phyloP scores from a whole-genome alignment of 1,140 invertebrate species.

The Ladona fulva region DNA sequence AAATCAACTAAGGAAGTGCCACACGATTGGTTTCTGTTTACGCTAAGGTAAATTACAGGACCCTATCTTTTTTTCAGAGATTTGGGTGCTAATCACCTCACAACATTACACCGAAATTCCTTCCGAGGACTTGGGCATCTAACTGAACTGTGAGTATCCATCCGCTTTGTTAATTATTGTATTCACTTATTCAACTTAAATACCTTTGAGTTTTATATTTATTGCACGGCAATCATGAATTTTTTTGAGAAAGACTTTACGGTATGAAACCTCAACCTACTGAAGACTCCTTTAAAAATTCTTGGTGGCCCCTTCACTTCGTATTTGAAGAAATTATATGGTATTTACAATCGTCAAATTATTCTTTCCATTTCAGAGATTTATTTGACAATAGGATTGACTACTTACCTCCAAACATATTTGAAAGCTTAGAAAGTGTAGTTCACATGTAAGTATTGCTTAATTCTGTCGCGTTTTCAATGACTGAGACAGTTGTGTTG shows the following conservation, averaged over 20 bases:
- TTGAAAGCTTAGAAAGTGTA: conserved; percentile 59
- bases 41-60: no score
- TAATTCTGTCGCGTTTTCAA: neutral
- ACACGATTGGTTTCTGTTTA: no score
- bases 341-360: no score
- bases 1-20: no score
- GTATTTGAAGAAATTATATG: no score
- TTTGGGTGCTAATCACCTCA: conserved; percentile 59
- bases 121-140: conserved; percentile 58
- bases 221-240: no score
- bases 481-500: conserved; percentile 18
- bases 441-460: conserved; percentile 52
- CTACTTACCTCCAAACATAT: conserved; percentile 61
- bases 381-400: conserved; percentile 69
- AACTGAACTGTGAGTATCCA: conserved; percentile 46
- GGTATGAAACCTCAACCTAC: no score
- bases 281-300: no score
- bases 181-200: neutral
- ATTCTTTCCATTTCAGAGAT: conserved; percentile 44
- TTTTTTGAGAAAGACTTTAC: no score
- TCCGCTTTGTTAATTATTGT: neutral
- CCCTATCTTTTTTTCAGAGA: conserved; percentile 55
- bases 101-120: conserved; percentile 61
- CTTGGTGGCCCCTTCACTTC: no score
- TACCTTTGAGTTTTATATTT: conserved; percentile 19